These are phyloP conservation scores for Camponotus pennsylvanicus DNA, from an alignment of 1,140 invertebrate species.

Conservation along the genomic window DNA sequence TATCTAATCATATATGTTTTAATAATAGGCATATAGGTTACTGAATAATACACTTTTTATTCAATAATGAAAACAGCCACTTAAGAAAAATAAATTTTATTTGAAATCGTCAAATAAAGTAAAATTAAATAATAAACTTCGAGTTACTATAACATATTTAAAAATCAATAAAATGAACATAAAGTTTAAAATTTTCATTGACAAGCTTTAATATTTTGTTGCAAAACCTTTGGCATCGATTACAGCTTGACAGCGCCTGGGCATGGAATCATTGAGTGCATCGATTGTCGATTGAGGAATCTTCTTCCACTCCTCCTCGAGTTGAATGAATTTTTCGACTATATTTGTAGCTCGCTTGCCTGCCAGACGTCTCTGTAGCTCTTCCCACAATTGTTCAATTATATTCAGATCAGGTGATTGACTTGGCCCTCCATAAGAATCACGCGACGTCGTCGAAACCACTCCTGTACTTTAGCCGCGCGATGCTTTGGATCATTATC, in stretches of 20 bases:
- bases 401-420: conserved; percentile 9
- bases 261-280: conserved; percentile 2
- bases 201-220: neutral
- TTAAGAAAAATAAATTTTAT: neutral
- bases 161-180: neutral
- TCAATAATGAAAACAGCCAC: neutral
- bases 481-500: conserved; percentile 14
- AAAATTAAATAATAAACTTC: neutral
- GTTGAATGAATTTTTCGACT: neutral
- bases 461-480: neutral
- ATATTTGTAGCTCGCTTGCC: neutral
- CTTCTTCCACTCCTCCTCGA: neutral
- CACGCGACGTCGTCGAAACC: neutral
- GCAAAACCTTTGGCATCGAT: conserved; percentile 3
- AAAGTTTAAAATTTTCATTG: neutral
- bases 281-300: neutral
- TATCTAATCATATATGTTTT: neutral
- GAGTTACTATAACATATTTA: neutral
- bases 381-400: neutral
- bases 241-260: conserved; percentile 2
- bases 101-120: neutral
- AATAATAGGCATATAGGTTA: neutral
- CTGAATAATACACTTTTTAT: neutral
- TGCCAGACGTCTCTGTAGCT: neutral
- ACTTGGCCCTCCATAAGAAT: neutral